Evolutionary conservation across 2,113 vertebrate species (phyloP).

Genomic region (Ceratotherium simum): DNA sequence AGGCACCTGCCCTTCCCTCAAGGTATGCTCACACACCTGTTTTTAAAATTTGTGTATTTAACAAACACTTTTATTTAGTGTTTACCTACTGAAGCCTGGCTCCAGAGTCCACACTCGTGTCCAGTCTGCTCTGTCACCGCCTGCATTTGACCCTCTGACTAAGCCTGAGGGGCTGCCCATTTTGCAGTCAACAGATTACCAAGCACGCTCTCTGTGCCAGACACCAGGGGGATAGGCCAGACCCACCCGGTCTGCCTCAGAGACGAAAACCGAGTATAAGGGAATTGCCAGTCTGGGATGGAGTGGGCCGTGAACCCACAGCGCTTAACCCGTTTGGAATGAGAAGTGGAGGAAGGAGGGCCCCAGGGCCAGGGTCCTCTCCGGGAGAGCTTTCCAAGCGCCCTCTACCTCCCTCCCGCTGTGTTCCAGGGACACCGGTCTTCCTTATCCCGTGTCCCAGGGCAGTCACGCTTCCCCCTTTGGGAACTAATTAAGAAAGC

Average conservation of each 20-base stretch:
- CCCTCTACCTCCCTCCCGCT: not conserved
- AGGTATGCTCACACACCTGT: not conserved
- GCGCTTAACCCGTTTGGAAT: not conserved
- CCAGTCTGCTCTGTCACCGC: not conserved
- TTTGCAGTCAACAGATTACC: not conserved
- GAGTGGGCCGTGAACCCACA: rapidly evolving
- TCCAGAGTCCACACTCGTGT: rapidly evolving
- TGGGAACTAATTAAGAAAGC: conserved; percentile 74
- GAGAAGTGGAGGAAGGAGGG: not conserved
- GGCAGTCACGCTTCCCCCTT: not conserved
- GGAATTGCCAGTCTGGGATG: not conserved
- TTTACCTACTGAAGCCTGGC: not conserved
- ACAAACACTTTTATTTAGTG: not conserved
- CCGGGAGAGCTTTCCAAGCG: not conserved
- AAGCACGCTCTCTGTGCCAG: not conserved
- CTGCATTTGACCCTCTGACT: not conserved
- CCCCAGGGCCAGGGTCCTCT: not conserved
- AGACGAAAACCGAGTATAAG: not conserved
- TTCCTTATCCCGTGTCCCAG: conserved; percentile 65
- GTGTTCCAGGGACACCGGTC: conserved; percentile 1
- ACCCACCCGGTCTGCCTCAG: not conserved
- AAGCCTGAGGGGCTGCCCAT: not conserved
- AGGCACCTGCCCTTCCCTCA: not conserved
- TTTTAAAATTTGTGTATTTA: not conserved
- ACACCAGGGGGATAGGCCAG: not conserved